Evolutionary conservation across 2,888 invertebrate genomes (phyloP).

Genomic region (Bellardia pandia): DNA sequence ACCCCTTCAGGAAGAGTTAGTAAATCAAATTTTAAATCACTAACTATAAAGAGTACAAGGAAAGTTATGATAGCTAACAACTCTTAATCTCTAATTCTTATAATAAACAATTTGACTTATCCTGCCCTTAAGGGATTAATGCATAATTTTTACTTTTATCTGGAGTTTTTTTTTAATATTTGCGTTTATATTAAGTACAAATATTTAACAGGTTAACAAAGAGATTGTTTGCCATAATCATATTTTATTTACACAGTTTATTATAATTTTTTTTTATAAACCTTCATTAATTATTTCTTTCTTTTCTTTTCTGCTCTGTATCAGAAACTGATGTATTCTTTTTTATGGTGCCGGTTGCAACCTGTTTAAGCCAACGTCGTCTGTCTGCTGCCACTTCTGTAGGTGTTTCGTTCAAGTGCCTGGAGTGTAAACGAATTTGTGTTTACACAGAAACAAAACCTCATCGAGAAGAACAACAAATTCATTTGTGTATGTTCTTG

Average conservation of each 20-base stretch:
- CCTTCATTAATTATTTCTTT: slow-evolving; percentile 19
- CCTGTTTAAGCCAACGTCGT: slow-evolving; percentile 31
- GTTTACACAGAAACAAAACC: slow-evolving; percentile 43
- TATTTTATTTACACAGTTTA: slow-evolving; percentile 52
- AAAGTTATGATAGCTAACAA: no score
- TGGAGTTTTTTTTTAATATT: not conserved
- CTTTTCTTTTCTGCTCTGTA: not conserved
- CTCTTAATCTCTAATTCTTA: no score
- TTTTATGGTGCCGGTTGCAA: not conserved
- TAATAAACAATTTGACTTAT: not conserved
- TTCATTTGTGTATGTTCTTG: not conserved
- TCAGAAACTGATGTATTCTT: slow-evolving; percentile 32
- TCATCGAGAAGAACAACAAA: slow-evolving; percentile 23
- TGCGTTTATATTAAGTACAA: slow-evolving; percentile 17
- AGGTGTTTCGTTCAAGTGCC: slow-evolving; percentile 67
- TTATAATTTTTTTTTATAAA: slow-evolving; percentile 19
- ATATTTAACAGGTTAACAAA: slow-evolving; percentile 60
- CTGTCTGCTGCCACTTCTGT: slow-evolving; percentile 46
- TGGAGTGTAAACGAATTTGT: slow-evolving; percentile 62
- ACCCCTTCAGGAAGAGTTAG: no score
- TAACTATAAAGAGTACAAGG: no score
- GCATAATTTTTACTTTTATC: not conserved
- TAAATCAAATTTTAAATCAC: no score
- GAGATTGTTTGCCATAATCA: slow-evolving; percentile 55
- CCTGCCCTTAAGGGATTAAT: not conserved